Conservation (phyloP, 1,140 invertebrate genomes). For the Drosophila kohkoa region DNA sequence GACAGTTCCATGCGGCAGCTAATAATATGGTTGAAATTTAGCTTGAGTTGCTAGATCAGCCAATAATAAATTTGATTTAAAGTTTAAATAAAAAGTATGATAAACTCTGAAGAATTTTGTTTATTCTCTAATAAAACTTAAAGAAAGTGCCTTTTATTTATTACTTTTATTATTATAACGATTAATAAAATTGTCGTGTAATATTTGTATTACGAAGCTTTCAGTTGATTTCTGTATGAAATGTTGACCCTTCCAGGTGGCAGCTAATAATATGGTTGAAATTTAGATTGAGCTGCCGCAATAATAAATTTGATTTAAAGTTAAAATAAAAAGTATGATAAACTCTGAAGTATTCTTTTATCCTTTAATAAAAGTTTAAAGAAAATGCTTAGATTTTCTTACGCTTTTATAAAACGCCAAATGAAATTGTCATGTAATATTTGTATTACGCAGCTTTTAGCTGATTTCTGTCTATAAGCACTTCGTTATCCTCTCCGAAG, state of each 20-base stretch:
- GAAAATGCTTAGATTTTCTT: neutral
- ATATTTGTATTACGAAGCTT: neutral
- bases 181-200: neutral
- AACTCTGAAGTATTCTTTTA: too few species aligned
- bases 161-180: neutral
- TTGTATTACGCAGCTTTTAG: neutral
- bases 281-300: neutral
- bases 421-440: neutral
- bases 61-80: too few species aligned
- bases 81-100: too few species aligned
- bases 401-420: neutral
- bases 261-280: neutral
- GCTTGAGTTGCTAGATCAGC: neutral
- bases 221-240: neutral
- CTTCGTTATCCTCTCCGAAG: neutral
- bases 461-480: neutral
- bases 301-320: too few species aligned
- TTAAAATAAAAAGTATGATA: too few species aligned
- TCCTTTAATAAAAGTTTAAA: too few species aligned
- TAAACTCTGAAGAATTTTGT: too few species aligned
- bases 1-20: neutral
- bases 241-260: neutral
- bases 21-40: neutral
- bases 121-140: too few species aligned
- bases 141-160: neutral